Percentiles rank a stretch among this genome's conserved stretches.
These are phyloP conservation scores for Heliconius hermathena DNA, from an alignment of 1,140 invertebrate genomes.

Conservation along the genomic window DNA sequence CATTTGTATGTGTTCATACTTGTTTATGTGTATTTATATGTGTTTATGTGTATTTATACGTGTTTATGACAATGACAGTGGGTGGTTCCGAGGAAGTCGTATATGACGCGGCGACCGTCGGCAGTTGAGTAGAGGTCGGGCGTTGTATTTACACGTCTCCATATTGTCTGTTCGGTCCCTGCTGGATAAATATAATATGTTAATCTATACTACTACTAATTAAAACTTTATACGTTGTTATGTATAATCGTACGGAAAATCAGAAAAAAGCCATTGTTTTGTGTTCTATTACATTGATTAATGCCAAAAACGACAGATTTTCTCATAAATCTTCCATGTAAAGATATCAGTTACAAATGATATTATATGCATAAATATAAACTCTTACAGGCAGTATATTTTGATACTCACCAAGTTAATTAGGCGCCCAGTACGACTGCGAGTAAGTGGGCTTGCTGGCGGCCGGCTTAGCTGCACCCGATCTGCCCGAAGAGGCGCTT, in stretches of 20 bases:
- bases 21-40: slow-evolving; percentile 3
- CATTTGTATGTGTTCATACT: background rate
- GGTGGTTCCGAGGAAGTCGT: background rate
- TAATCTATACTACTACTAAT: too few species aligned
- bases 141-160: slow-evolving; percentile 6
- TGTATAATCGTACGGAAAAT: too few species aligned
- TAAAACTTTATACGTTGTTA: too few species aligned
- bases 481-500: slow-evolving; percentile 57
- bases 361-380: too few species aligned
- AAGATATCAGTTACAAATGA: too few species aligned
- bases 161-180: background rate
- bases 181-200: background rate
- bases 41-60: background rate
- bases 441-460: slow-evolving; percentile 74
- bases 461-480: slow-evolving; percentile 58
- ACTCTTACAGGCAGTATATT: background rate
- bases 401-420: slow-evolving; percentile 51
- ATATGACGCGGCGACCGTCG: background rate
- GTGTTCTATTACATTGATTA: too few species aligned
- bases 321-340: too few species aligned
- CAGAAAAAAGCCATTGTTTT: too few species aligned
- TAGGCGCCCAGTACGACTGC: slow-evolving; percentile 78
- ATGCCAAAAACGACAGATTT: too few species aligned
- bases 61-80: background rate
- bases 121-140: slow-evolving; percentile 6